phyloP scores from a whole-genome alignment of 2,888 invertebrate genomes.

The Anarsia innoxiella region DNA sequence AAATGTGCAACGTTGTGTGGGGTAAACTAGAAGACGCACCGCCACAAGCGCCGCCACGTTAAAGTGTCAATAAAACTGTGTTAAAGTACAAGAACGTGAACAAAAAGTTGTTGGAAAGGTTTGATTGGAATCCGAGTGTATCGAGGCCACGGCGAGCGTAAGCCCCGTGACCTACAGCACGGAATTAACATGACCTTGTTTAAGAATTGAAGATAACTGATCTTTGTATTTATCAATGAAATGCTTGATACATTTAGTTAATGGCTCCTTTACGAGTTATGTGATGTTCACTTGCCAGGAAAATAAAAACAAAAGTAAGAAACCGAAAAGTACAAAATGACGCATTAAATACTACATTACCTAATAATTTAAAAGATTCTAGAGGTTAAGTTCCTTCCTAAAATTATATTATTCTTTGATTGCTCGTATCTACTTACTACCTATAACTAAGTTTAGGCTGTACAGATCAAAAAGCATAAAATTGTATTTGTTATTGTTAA shows the following conservation, averaged over 20 bases:
- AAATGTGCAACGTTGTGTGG: conserved; percentile 98
- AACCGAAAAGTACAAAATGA: conserved; percentile 57
- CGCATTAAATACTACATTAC: background rate
- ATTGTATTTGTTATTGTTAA: too few species aligned
- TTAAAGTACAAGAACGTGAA: conserved; percentile 17
- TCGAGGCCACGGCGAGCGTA: conserved; percentile 54
- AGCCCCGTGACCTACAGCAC: conserved; percentile 59
- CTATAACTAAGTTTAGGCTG: too few species aligned
- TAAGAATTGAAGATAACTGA: conserved; percentile 38
- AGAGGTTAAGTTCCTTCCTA: too few species aligned
- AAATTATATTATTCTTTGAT: too few species aligned
- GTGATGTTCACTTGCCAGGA: conserved; percentile 31
- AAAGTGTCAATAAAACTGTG: conserved; percentile 21
- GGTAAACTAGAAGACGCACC: conserved; percentile 90
- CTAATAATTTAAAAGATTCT: background rate
- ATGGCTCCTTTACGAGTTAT: conserved; percentile 16
- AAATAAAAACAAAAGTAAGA: conserved; percentile 15
- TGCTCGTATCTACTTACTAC: too few species aligned
- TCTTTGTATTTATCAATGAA: conserved; percentile 31
- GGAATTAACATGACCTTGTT: conserved; percentile 55
- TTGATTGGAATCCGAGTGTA: conserved; percentile 57
- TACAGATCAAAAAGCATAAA: too few species aligned
- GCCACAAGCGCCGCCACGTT: conserved; percentile 70
- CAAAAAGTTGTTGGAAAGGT: conserved; percentile 42
- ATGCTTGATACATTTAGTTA: conserved; percentile 19